phyloP scores from a whole-genome alignment of 2,888 invertebrate genomes.

The Priocnemis perturbator region DNA sequence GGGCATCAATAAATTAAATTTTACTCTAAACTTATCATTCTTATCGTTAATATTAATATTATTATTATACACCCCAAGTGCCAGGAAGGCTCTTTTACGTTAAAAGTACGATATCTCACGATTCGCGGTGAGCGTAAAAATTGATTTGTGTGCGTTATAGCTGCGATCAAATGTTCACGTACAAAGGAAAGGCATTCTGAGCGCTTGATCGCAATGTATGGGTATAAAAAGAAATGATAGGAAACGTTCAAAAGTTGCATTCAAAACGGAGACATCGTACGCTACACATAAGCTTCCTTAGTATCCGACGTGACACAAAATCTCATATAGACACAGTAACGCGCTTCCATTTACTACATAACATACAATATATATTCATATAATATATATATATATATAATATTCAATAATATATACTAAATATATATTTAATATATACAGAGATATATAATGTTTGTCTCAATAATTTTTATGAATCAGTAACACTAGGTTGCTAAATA shows the following conservation, averaged over 20 bases:
- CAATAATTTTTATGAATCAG: conserved; percentile 70
- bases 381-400: conserved; percentile 68
- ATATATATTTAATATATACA: conserved; percentile 64
- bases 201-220: conserved; percentile 13
- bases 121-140: conserved; percentile 34
- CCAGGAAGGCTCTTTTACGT: conserved; percentile 43
- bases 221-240: conserved; percentile 26
- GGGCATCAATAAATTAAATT: conserved; percentile 71
- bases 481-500: conserved; percentile 73
- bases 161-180: conserved; percentile 10
- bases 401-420: conserved; percentile 64
- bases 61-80: conserved; percentile 60
- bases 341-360: conserved; percentile 71
- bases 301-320: conserved; percentile 62
- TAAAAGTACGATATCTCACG: conserved; percentile 40
- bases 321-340: conserved; percentile 73
- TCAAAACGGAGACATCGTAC: conserved; percentile 50
- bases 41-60: conserved; percentile 40
- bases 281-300: conserved; percentile 44
- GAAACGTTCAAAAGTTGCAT: conserved; percentile 18
- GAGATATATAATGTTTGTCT: conserved; percentile 67
- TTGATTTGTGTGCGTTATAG: conserved; percentile 20
- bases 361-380: conserved; percentile 73
- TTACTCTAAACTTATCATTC: conserved; percentile 60
- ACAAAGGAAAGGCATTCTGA: conserved; percentile 8